A percentile compares a stretch with the other conserved stretches of the same genome.
Conservation (phyloP, 53 echinoderm and acorn worm genomes). For the Luidia sarsii region DNA sequence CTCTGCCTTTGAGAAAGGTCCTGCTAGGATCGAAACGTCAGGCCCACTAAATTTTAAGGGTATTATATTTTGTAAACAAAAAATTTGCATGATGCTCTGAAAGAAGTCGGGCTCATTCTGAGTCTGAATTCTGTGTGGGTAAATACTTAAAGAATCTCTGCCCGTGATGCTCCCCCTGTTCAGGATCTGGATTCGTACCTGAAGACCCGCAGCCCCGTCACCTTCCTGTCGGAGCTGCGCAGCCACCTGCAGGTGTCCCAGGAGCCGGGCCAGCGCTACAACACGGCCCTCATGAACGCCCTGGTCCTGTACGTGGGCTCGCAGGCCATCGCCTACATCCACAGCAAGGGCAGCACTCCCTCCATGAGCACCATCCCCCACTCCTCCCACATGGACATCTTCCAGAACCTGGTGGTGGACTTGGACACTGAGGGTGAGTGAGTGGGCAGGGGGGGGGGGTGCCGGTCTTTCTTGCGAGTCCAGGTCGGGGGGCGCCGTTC, state of each 20-base stretch:
- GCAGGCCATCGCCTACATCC: conserved; percentile 97
- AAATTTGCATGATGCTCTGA: no score
- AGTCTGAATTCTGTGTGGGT: no score
- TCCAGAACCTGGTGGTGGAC: conserved; percentile 98
- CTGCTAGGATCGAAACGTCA: no score
- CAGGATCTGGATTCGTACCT: conserved; percentile 99
- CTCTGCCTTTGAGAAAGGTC: no score
- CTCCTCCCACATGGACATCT: conserved; percentile 99
- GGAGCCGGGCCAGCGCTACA: conserved; percentile 92
- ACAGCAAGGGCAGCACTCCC: conserved; percentile 97
- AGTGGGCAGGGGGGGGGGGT: no score
- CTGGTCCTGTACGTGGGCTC: conserved; percentile 98
- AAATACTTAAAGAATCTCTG: no score
- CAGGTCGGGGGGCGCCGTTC: no score
- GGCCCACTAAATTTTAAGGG: no score
- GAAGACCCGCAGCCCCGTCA: conserved; percentile 95
- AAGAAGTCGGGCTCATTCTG: no score
- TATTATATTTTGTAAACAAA: no score
- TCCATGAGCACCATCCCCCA: conserved; percentile 99
- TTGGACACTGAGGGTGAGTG: conserved; percentile 96
- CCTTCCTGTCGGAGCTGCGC: conserved; percentile 95
- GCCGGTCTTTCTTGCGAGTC: no score
- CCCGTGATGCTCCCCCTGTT: no score
- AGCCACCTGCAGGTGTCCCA: conserved; percentile 96
- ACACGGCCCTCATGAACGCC: conserved; percentile 97